Base-by-base conservation (phyloP, 2,888 invertebrate genomes). In the Hipparchia semele region DNA sequence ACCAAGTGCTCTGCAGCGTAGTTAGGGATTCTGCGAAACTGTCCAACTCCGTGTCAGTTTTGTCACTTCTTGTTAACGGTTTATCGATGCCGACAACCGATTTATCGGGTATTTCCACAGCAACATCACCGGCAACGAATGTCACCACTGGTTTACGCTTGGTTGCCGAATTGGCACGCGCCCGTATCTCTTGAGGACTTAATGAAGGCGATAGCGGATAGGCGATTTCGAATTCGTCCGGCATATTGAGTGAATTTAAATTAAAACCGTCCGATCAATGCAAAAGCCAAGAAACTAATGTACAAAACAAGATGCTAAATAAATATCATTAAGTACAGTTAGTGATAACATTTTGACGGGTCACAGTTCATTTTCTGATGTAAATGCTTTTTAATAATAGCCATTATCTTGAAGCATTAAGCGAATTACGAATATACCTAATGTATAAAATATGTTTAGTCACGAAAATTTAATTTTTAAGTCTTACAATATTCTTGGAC, bases 141-240 rank as follows among this genome's bases (percentile, higher is more conserved):
- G 88, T 88, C 73, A 94, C 87, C 64, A 88, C 85, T 4, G 93
- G 89, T 65, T 86, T 85, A 76, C 90, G 90, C 76, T 87, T 89
- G 71, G 88, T 91, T 4, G 92, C 90, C 0, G 95, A 95, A 83
- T 95, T 95, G 6, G 95, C 94, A 81, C 95, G 94, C 80, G 94
- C 94, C 81, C 95, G 93, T 80, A 95, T 90, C 58, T 94, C 92
- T 86, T 94, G 88, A 59, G 94, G 91, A 65, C 90, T 93, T 70
- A 95, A 82, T 46, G 90, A 81, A 46, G 94, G 94, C 69, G 90
- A 86, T 74, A 95, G 85, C 45, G 95, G 95, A 84, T 95, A 95
- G 59, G 93, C 88, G 80, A 90, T 90, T 83, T 95, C 95, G 80
- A 95, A 95, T 61, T 86, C 87, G 86, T 95, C 95, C 61, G 95